Percentiles rank a stretch among this genome's conserved stretches.
Evolutionary conservation across 2,797 vertebrate species (phyloP).

Genomic region (Eptatretus atami): DNA sequence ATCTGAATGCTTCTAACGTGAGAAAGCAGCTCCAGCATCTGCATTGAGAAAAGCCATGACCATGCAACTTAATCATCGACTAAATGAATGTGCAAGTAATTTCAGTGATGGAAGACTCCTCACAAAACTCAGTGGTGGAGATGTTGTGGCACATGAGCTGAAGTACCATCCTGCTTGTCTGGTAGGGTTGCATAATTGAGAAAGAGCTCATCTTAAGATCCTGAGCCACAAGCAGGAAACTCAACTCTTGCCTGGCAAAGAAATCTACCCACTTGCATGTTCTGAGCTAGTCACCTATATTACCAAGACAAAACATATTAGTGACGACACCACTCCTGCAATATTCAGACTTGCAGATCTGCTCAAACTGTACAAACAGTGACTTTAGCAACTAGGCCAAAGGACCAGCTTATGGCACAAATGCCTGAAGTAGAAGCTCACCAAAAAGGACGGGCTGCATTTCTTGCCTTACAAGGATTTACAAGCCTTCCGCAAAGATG

Average conservation of each 20-base stretch:
- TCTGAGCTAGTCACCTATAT: constrained; percentile 7
- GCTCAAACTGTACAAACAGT: neutral
- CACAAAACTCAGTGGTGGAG: neutral
- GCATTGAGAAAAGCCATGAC: no score
- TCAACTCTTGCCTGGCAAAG: neutral
- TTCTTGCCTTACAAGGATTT: neutral
- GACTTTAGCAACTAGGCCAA: neutral
- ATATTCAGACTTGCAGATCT: constrained; percentile 1
- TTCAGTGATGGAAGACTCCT: neutral
- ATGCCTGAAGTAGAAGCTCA: neutral
- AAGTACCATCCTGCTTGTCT: constrained; percentile 8
- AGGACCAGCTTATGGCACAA: neutral
- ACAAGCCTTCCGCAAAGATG: neutral
- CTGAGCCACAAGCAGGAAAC: neutral
- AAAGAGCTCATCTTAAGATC: constrained; percentile 5
- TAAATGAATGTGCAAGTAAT: no score
- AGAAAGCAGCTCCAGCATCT: no score
- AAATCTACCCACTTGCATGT: constrained; percentile 7
- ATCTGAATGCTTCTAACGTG: no score
- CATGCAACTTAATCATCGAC: no score
- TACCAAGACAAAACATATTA: constrained; percentile 3
- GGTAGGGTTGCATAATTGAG: constrained; percentile 9
- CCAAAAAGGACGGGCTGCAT: neutral
- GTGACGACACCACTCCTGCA: neutral
- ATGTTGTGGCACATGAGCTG: neutral